These are phyloP conservation scores for Psammodynastes pulverulentus DNA, from an alignment of 2,113 vertebrate species.

Conservation along the genomic window DNA sequence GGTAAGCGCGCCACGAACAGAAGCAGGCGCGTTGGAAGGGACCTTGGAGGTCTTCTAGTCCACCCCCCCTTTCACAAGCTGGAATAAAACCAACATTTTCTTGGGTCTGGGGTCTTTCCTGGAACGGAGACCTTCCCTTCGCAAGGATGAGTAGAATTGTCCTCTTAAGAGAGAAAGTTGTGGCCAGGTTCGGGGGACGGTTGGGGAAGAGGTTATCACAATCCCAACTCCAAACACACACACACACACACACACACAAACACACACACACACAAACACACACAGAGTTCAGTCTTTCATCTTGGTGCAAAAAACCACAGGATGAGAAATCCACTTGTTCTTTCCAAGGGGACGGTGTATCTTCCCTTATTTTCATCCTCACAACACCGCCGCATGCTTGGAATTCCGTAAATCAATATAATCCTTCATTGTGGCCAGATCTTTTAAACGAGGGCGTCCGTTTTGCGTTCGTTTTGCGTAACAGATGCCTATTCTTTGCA, in stretches of 20 bases:
- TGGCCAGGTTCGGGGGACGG: not conserved
- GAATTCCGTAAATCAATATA: not conserved
- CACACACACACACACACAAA: too few species aligned
- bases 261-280: too few species aligned
- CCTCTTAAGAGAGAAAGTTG: not conserved
- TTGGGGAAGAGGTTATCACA: not conserved
- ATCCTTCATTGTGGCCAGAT: not conserved
- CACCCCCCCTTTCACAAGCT: not conserved
- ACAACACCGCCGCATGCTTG: not conserved
- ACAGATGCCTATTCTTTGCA: not conserved
- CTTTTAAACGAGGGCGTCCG: too few species aligned
- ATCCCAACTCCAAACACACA: not conserved
- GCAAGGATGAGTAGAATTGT: not conserved
- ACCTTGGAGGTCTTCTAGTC: too few species aligned
- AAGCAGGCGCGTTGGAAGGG: too few species aligned
- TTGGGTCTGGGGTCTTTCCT: not conserved
- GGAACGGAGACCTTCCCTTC: not conserved
- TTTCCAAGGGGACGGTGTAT: not conserved
- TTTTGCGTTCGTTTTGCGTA: not conserved
- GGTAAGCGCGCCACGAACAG: not conserved
- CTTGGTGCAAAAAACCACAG: not conserved
- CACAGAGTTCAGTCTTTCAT: not conserved
- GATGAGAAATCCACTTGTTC: not conserved
- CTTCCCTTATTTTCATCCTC: not conserved
- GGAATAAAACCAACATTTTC: not conserved